Conservation (phyloP, 2,888 invertebrate species). For the Lissonota sp. region DNA sequence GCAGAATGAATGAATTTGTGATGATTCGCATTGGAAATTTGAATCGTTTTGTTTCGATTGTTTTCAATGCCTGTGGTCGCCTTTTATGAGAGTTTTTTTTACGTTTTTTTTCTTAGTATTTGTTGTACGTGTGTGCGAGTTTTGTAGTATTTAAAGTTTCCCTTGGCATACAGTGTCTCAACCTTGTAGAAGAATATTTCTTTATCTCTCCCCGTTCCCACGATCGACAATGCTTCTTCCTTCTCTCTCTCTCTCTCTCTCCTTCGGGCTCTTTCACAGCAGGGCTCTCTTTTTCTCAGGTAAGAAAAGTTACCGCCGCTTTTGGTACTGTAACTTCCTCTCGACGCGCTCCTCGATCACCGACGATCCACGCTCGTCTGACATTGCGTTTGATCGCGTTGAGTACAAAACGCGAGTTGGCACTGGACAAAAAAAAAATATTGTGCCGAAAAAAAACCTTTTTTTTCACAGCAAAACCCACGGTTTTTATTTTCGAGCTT, state of each 20-base stretch:
- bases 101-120: background rate
- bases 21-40: no score
- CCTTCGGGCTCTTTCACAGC: conserved; percentile 45
- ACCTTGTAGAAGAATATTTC: conserved; percentile 26
- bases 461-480: background rate
- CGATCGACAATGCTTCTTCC: conserved; percentile 60
- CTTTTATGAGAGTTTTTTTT: background rate
- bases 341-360: conserved; percentile 50
- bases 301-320: conserved; percentile 57
- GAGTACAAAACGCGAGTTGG: no score
- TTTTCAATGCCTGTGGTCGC: no score
- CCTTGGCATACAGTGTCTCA: conserved; percentile 31
- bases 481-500: background rate
- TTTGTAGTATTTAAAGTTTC: background rate
- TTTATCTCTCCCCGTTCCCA: conserved; percentile 59
- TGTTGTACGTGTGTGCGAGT: background rate
- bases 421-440: no score
- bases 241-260: conserved; percentile 29
- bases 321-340: conserved; percentile 56
- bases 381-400: conserved; percentile 42
- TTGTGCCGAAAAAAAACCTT: background rate
- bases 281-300: conserved; percentile 48
- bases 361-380: conserved; percentile 46
- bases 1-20: no score
- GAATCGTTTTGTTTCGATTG: no score